Conservation (phyloP, 1,140 invertebrate species). For the Tetragnatha versicolor region DNA sequence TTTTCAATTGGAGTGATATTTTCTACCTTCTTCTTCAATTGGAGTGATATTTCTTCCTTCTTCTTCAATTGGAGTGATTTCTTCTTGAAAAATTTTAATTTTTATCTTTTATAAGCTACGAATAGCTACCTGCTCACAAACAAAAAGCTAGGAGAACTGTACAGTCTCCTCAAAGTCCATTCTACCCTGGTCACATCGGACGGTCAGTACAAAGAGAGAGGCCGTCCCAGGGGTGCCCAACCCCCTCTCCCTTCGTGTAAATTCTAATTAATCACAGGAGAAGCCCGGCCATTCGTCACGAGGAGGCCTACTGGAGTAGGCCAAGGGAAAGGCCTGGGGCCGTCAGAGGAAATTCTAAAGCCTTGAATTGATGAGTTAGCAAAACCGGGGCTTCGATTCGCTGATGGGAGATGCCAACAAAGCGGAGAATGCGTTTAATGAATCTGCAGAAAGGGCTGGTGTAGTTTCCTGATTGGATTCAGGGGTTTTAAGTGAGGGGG, state of each 20-base stretch:
- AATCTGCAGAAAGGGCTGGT: not conserved
- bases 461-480: not conserved
- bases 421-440: not conserved
- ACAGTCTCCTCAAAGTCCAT: no score
- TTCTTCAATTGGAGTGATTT: no score
- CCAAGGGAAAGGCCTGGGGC: not conserved
- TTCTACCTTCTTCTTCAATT: no score
- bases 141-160: no score
- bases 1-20: no score
- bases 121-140: no score
- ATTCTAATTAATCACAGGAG: conserved; percentile 35
- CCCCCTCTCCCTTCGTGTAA: not conserved
- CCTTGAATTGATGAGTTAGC: conserved; percentile 18
- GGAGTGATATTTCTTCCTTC: no score
- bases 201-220: no score
- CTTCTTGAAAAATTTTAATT: no score
- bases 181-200: no score
- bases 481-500: not conserved
- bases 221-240: not conserved
- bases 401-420: not conserved
- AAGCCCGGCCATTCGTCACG: conserved; percentile 24
- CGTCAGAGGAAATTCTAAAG: conserved; percentile 7
- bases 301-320: not conserved
- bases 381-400: not conserved
- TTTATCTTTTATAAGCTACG: no score